These are phyloP conservation scores for Xylocopa sonorina DNA, from an alignment of 1,140 invertebrate species.

Conservation along the genomic window DNA sequence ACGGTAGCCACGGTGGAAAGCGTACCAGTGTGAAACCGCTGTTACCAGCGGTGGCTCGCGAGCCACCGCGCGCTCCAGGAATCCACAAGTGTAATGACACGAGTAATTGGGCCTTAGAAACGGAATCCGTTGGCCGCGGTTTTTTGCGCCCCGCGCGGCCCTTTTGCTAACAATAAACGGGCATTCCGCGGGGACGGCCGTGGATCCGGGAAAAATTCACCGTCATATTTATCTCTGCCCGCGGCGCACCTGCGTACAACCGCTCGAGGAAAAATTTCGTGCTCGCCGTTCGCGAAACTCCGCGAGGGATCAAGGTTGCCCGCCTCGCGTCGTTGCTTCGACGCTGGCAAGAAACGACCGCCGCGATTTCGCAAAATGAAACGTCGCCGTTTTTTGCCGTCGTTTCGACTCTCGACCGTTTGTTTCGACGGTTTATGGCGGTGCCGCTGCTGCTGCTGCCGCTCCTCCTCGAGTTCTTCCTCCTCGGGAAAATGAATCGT, in stretches of 20 bases:
- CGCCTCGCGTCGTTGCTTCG: neutral
- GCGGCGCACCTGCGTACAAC: slow-evolving; percentile 3
- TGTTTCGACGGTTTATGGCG: neutral
- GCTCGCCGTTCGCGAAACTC: neutral
- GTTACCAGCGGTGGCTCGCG: slow-evolving; percentile 22
- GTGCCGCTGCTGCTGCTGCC: too few species aligned
- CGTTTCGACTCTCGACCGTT: too few species aligned
- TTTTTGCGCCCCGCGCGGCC: slow-evolving; percentile 57
- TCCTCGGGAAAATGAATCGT: too few species aligned
- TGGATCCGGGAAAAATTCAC: slow-evolving; percentile 38
- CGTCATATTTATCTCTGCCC: slow-evolving; percentile 47
- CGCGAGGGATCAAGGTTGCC: neutral
- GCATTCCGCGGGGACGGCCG: slow-evolving; percentile 46
- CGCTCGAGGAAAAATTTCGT: slow-evolving; percentile 4
- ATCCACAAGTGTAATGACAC: slow-evolving; percentile 69
- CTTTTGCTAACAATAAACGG: slow-evolving; percentile 68
- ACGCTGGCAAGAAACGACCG: neutral
- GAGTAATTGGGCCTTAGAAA: slow-evolving; percentile 70
- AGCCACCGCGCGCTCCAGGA: slow-evolving; percentile 53
- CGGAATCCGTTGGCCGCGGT: slow-evolving; percentile 56
- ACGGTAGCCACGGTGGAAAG: too few species aligned
- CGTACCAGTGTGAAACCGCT: too few species aligned
- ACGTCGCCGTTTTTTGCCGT: neutral
- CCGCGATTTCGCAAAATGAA: neutral
- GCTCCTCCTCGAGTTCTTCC: too few species aligned